Evolutionary conservation across 2,113 vertebrate species (phyloP).

Genomic region (Python bivittatus): DNA sequence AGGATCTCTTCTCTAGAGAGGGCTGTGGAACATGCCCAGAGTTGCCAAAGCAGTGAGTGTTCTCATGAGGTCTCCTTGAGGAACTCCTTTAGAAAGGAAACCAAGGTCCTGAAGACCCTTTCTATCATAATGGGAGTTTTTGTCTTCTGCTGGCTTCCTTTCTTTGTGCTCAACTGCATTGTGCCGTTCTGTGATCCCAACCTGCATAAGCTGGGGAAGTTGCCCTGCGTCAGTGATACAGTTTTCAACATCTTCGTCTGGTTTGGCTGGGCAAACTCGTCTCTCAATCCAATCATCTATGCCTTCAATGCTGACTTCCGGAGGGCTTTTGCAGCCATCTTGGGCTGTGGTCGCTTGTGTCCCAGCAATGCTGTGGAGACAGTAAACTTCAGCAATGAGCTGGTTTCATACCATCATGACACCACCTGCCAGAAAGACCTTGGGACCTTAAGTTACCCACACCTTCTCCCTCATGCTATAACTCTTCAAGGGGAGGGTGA

Average conservation of each 20-base stretch:
- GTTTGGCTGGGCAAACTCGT: conserved; percentile 85
- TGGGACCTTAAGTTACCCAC: neutral
- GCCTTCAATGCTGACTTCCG: conserved; percentile 81
- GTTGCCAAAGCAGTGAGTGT: conserved; percentile 19
- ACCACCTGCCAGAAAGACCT: conserved; percentile 70
- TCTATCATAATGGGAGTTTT: conserved; percentile 82
- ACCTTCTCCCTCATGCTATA: conserved; percentile 18
- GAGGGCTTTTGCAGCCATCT: conserved; percentile 74
- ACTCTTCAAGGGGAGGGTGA: neutral
- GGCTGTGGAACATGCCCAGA: conserved; percentile 54
- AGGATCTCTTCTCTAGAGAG: conserved; percentile 77
- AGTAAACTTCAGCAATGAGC: conserved; percentile 76
- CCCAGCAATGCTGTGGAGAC: conserved; percentile 64
- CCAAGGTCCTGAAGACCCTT: conserved; percentile 82
- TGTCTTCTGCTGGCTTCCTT: conserved; percentile 84
- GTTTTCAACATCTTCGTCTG: conserved; percentile 79
- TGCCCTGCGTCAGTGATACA: conserved; percentile 73
- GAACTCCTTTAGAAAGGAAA: conserved; percentile 81
- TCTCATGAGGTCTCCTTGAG: conserved; percentile 61
- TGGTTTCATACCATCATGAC: conserved; percentile 77
- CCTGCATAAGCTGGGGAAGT: rapidly evolving
- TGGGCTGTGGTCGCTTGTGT: conserved; percentile 73
- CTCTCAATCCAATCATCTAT: conserved; percentile 80
- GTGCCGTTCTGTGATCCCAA: conserved; percentile 73
- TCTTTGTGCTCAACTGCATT: conserved; percentile 83